Evolutionary conservation across 2,797 vertebrate genomes (phyloP).

Genomic region (Anas acuta): DNA sequence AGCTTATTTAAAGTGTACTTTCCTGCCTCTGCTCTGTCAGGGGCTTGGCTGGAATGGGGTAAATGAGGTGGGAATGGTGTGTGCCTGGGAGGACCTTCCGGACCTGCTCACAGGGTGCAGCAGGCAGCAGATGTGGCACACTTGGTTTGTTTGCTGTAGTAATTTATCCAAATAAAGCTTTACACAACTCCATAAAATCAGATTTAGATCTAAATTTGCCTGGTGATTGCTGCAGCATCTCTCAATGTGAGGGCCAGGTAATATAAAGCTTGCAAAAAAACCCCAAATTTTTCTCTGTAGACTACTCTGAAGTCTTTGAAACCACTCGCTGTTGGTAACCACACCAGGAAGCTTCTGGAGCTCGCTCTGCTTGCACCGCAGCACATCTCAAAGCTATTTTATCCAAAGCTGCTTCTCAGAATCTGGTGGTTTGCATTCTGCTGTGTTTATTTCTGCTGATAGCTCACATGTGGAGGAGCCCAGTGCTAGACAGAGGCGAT

Average conservation of each 20-base stretch:
- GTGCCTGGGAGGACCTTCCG: not conserved
- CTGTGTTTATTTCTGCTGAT: accelerated
- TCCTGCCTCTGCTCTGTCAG: not conserved
- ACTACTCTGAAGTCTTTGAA: not conserved
- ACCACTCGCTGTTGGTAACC: not conserved
- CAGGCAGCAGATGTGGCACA: not conserved
- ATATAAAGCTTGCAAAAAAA: not conserved
- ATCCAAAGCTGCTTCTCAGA: not conserved
- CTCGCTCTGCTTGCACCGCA: not conserved
- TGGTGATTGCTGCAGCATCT: not conserved
- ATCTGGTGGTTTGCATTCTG: not conserved
- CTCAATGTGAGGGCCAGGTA: not conserved
- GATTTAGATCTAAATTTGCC: not conserved
- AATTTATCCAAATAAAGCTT: not conserved
- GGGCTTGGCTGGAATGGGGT: not conserved
- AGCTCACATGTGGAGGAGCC: not conserved
- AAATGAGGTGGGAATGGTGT: not conserved
- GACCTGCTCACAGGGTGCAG: not conserved
- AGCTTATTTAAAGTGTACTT: not conserved
- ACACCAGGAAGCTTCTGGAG: not conserved
- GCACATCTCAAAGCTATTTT: not conserved
- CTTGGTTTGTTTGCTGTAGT: not conserved
- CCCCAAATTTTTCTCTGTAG: not conserved
- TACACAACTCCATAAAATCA: not conserved
- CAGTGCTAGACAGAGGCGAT: accelerated